phyloP scores from a whole-genome alignment of 2,113 vertebrate species.

The Neofelis nebulosa region DNA sequence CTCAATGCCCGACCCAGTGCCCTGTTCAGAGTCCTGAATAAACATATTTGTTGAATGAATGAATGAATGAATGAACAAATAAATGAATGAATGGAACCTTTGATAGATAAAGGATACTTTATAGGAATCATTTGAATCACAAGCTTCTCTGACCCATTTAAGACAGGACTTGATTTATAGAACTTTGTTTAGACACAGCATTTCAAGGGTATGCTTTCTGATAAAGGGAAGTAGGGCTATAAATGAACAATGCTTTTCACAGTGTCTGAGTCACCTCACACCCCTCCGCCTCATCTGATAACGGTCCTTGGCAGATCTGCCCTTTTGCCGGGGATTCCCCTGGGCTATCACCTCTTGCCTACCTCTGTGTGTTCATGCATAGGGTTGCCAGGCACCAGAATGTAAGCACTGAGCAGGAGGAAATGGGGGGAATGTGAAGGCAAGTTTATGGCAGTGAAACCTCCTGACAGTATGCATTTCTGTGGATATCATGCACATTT shows the following conservation, averaged over 20 bases:
- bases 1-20: not conserved
- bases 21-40: not conserved
- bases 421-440: slow-evolving; percentile 33
- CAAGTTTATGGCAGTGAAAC: not conserved
- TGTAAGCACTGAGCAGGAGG: not conserved
- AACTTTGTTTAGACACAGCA: not conserved
- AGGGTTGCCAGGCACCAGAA: slow-evolving; percentile 65
- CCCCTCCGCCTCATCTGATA: slow-evolving; percentile 67
- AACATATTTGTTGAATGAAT: not conserved
- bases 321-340: slow-evolving; percentile 74
- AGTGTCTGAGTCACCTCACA: slow-evolving; percentile 69
- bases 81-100: not conserved
- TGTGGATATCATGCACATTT: slow-evolving; percentile 11
- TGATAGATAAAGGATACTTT: not conserved
- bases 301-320: slow-evolving; percentile 48
- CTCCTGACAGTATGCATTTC: not conserved
- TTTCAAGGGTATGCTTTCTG: not conserved
- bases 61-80: not conserved
- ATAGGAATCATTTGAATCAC: not conserved
- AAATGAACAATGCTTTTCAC: slow-evolving; percentile 58
- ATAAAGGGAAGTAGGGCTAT: not conserved
- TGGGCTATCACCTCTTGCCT: slow-evolving; percentile 32
- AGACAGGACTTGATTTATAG: not conserved
- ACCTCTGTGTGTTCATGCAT: not conserved
- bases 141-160: not conserved